Evolutionary conservation across 2,113 vertebrate species (phyloP).

Genomic region (Psittacus erithacus): DNA sequence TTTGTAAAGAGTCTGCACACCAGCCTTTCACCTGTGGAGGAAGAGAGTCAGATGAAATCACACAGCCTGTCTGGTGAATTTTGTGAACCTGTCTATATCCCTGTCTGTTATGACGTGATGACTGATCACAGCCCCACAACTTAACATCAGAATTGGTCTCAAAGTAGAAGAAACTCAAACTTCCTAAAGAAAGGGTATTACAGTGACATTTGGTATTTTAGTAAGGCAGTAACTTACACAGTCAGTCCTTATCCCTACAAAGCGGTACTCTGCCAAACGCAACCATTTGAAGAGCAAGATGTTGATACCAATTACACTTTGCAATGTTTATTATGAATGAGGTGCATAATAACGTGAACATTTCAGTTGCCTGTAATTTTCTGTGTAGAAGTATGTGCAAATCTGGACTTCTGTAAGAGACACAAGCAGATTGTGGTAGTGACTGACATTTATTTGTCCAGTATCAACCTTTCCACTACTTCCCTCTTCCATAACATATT

Average conservation of each 20-base stretch:
- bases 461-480: background rate
- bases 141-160: background rate
- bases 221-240: background rate
- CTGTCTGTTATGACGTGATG: background rate
- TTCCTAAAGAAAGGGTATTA: background rate
- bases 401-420: background rate
- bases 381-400: background rate
- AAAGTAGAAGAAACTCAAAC: background rate
- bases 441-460: background rate
- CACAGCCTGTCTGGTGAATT: background rate
- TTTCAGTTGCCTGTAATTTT: background rate
- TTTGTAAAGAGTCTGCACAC: background rate
- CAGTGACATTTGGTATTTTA: background rate
- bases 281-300: background rate
- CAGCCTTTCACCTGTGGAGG: background rate
- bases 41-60: background rate
- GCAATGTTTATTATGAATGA: background rate
- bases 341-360: background rate
- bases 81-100: background rate
- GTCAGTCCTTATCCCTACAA: background rate
- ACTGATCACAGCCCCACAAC: background rate
- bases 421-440: background rate
- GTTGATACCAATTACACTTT: background rate
- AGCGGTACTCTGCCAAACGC: background rate
- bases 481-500: background rate